A percentile compares a stretch with the other conserved stretches of the same genome.
Evolutionary conservation across 2,888 invertebrate species (phyloP).

Genomic region (Dicyrtomina minuta): DNA sequence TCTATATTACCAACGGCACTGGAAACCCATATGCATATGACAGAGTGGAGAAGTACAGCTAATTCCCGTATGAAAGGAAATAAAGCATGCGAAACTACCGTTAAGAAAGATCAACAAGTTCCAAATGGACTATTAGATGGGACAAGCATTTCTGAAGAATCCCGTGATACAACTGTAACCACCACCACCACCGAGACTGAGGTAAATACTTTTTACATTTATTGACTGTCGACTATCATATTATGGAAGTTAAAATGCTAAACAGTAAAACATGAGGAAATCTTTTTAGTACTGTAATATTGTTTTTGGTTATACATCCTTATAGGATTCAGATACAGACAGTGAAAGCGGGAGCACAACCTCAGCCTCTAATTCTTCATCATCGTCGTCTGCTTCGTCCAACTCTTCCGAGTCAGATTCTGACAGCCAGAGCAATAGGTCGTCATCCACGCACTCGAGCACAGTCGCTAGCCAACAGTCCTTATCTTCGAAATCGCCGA

Average conservation of each 20-base stretch:
- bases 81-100: slow-evolving; percentile 6
- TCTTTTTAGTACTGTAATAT: no score
- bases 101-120: slow-evolving; percentile 43
- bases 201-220: neutral
- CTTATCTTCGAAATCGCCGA: neutral
- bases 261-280: no score
- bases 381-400: slow-evolving; percentile 39
- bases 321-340: slow-evolving; percentile 59
- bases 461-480: slow-evolving; percentile 16
- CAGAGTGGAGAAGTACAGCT: slow-evolving; percentile 46
- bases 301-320: neutral
- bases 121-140: slow-evolving; percentile 44
- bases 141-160: slow-evolving; percentile 47
- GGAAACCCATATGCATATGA: slow-evolving; percentile 42
- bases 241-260: no score
- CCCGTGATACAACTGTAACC: slow-evolving; percentile 42
- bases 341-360: slow-evolving; percentile 41
- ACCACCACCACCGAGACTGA: slow-evolving; percentile 44
- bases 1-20: slow-evolving; percentile 6
- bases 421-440: slow-evolving; percentile 42
- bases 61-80: slow-evolving; percentile 37
- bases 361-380: slow-evolving; percentile 36
- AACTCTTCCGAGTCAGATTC: slow-evolving; percentile 47
- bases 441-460: slow-evolving; percentile 41
- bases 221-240: no score